Evolutionary conservation across 2,113 vertebrate species (phyloP).

Genomic region (Dolichotis patagonum): DNA sequence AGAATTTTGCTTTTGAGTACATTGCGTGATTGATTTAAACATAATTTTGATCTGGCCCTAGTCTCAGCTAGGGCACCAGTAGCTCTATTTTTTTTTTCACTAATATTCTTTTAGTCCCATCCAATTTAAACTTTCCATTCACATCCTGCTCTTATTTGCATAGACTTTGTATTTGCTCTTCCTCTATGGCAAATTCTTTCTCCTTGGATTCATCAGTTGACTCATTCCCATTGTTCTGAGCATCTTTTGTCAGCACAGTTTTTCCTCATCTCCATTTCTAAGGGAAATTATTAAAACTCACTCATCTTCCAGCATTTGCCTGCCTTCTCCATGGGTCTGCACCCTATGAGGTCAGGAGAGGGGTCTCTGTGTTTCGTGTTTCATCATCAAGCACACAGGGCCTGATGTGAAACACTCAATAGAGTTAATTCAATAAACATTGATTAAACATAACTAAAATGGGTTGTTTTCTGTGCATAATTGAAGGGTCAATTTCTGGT

Average conservation of each 20-base stretch:
- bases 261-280: neutral
- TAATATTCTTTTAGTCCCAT: neutral
- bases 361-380: neutral
- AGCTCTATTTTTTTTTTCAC: neutral
- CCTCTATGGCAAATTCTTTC: neutral
- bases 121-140: neutral
- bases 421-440: neutral
- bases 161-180: neutral
- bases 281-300: neutral
- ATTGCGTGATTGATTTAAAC: neutral
- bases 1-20: neutral
- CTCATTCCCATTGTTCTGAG: neutral
- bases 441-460: neutral
- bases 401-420: neutral
- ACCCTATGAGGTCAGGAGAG: neutral
- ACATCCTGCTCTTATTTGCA: neutral
- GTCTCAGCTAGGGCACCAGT: neutral
- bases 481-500: neutral
- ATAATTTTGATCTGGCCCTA: neutral
- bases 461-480: neutral
- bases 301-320: neutral
- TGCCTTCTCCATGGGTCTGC: neutral
- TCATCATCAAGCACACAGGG: neutral
- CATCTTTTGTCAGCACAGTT: neutral
- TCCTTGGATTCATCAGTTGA: neutral